phyloP scores from a whole-genome alignment of 2,113 vertebrate species.

The Barbus barbus region DNA sequence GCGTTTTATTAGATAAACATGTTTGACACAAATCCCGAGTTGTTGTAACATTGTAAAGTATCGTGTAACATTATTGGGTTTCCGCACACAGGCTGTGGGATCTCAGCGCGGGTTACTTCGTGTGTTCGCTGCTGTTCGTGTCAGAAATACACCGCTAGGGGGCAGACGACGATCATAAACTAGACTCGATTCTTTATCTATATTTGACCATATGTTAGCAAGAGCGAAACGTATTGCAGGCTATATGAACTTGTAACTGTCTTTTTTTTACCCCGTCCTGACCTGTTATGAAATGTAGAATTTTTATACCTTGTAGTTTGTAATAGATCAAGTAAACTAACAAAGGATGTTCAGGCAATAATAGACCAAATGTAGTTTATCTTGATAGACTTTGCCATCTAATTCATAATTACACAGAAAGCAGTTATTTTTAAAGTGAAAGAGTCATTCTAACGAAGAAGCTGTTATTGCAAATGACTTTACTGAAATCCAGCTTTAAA shows the following conservation, averaged over 20 bases:
- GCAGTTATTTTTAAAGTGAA: not conserved
- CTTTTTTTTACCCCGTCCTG: slow-evolving; percentile 18
- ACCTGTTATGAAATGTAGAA: not conserved
- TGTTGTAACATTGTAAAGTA: slow-evolving; percentile 56
- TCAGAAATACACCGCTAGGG: slow-evolving; percentile 85
- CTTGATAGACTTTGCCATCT: no score
- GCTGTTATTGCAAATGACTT: not conserved
- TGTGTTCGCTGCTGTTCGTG: slow-evolving; percentile 56
- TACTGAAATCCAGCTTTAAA: slow-evolving; percentile 5
- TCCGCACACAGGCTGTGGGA: slow-evolving; percentile 50
- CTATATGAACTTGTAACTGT: slow-evolving; percentile 49
- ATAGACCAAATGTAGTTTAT: not conserved
- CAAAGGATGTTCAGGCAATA: not conserved
- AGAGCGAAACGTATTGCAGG: slow-evolving; percentile 66
- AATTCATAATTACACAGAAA: not conserved
- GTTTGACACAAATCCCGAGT: slow-evolving; percentile 56
- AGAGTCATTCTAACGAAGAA: not conserved
- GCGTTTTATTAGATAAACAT: slow-evolving; percentile 46
- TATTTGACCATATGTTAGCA: slow-evolving; percentile 72
- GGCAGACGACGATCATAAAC: slow-evolving; percentile 93
- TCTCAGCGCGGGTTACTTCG: slow-evolving; percentile 48
- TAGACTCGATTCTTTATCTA: slow-evolving; percentile 80
- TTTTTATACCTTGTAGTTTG: slow-evolving; percentile 25
- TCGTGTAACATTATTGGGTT: slow-evolving; percentile 63
- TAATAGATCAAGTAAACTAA: not conserved